These are phyloP conservation scores for Listronotus bonariensis DNA, from an alignment of 1,140 invertebrate species.

Conservation along the genomic window DNA sequence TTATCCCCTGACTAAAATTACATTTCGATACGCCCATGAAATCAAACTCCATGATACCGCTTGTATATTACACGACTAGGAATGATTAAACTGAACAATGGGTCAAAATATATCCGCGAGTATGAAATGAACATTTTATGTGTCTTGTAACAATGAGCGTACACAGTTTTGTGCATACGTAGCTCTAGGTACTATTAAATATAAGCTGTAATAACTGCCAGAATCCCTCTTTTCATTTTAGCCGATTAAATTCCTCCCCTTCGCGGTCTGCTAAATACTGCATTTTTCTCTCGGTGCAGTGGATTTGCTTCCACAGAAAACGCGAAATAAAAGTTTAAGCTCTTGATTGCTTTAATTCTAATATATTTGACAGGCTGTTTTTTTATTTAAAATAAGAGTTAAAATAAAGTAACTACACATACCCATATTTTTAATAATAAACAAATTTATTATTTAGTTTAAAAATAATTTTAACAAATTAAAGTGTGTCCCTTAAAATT, in stretches of 20 bases:
- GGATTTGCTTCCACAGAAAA: not conserved
- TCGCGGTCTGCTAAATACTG: not conserved
- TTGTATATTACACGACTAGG: conserved; percentile 20
- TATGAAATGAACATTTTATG: conserved; percentile 27
- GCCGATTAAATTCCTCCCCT: conserved; percentile 6
- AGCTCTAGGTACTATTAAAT: conserved; percentile 26
- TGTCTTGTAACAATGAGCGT: conserved; percentile 13
- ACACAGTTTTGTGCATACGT: conserved; percentile 25
- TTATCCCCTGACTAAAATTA: too few species aligned
- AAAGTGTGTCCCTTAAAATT: too few species aligned
- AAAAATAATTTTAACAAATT: too few species aligned
- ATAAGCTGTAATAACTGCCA: conserved; percentile 18
- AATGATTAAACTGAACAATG: conserved; percentile 23
- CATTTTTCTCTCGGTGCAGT: conserved; percentile 3
- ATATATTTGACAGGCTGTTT: too few species aligned
- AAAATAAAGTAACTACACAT: too few species aligned
- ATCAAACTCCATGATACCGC: not conserved
- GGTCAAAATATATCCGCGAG: conserved; percentile 16
- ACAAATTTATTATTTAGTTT: too few species aligned
- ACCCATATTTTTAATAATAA: too few species aligned
- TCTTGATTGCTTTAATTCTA: too few species aligned
- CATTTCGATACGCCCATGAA: not conserved
- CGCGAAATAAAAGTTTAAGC: too few species aligned
- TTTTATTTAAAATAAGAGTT: too few species aligned
- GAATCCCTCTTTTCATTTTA: conserved; percentile 11